Evolutionary conservation across 1,140 invertebrate genomes (phyloP), one percentile per base, ranked within the genome.

Genomic region (Belonocnema kinseyi): DNA sequence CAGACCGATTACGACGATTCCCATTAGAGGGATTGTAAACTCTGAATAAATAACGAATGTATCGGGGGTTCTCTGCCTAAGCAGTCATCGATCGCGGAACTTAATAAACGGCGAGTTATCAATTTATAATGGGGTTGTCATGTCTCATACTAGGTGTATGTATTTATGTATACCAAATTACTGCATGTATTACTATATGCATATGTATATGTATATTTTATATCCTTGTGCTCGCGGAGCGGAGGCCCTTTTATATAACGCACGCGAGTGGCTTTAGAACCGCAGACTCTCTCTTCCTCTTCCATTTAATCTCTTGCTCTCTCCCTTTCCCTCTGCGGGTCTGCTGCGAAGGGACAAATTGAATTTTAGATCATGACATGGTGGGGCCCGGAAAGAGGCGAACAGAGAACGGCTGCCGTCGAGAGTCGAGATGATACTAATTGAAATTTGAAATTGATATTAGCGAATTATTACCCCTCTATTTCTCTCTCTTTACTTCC

Each of bases 381-480:
- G 84, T 86, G 82, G 87, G 83, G 83, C 77, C 79, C 81, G 82
- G 72, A 58, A 79, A 76, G 76, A 81, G 77, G 74, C 70, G 78
- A 77, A 56, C 80, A 83, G 86, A 83, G 83, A 83, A 75, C 82
- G 79, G 80, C 56, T 85, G 84, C 81, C 84, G 82, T 85, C 84
- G 88, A 90, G 90, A 92, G 82, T 85, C 84, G 88, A 90, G 90
- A 92, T 92, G 90, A 91, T 91, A 90, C 91, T 92, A 92, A 92
- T 92, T 92, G 90, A 92, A 92, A 92, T 92, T 92, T 92, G 91
- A 92, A 92, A 92, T 92, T 92, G 91, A 92, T 91, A 92, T 92
- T 91, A 92, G 90, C 89, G 86, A 88, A 89, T 90, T 90, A 89
- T 89, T 89, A 85, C 84, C 83, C 81, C 83, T 82, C 80, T 81